Conservation (phyloP, 2,797 vertebrate species). For the Iguana delicatissima region DNA sequence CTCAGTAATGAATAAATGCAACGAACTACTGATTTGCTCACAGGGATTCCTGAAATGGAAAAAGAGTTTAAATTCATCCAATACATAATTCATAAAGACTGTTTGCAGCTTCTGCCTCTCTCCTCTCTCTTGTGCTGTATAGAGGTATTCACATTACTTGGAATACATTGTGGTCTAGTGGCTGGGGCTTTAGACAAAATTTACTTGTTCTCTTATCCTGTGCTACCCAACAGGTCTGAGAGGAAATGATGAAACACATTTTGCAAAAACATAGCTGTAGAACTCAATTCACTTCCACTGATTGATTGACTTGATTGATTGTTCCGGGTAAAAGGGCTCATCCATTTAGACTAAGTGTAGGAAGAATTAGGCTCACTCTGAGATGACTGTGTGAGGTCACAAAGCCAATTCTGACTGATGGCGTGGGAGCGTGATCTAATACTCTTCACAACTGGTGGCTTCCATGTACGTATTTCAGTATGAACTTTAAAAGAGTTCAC, state of each 20-base stretch:
- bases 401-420: background rate
- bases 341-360: background rate
- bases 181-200: fast-evolving
- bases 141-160: background rate
- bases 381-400: background rate
- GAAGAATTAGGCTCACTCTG: background rate
- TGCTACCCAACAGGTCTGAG: background rate
- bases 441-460: too few species aligned
- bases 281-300: background rate
- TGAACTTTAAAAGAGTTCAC: too few species aligned
- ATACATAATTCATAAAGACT: constrained; percentile 38
- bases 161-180: background rate
- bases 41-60: constrained; percentile 14
- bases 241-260: background rate
- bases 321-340: background rate
- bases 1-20: constrained; percentile 37
- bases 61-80: constrained; percentile 14
- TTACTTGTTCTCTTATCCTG: background rate
- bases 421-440: background rate
- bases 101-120: background rate
- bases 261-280: background rate
- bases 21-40: constrained; percentile 30
- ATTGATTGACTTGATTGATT: background rate
- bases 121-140: background rate
- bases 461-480: too few species aligned